Conservation (phyloP, 2,113 vertebrate genomes). For the Poecile atricapillus region DNA sequence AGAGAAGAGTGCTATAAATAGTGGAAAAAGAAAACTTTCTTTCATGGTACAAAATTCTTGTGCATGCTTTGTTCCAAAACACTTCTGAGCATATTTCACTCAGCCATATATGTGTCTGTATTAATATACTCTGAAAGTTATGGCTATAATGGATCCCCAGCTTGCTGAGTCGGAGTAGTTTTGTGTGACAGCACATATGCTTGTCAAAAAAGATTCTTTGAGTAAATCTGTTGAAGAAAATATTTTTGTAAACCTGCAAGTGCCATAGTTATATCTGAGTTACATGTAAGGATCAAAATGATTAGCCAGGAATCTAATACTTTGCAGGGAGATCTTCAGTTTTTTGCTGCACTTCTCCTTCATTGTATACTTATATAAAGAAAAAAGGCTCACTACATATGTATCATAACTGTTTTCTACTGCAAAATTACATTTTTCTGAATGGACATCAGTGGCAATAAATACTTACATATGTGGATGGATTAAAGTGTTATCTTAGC, state of each 20-base stretch:
- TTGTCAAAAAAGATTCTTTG: conserved; percentile 66
- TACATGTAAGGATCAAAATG: conserved; percentile 41
- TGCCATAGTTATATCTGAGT: conserved; percentile 45
- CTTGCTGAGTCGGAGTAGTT: conserved; percentile 62
- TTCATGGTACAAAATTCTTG: conserved; percentile 48
- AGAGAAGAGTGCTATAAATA: conserved; percentile 45
- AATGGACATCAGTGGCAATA: not conserved
- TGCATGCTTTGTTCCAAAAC: conserved; percentile 57
- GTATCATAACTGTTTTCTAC: not conserved
- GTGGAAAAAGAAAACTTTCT: conserved; percentile 52
- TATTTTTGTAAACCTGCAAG: conserved; percentile 64
- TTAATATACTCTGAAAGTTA: conserved; percentile 68
- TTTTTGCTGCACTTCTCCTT: not conserved
- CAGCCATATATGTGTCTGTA: conserved; percentile 62
- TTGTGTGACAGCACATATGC: conserved; percentile 67
- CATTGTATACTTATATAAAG: not conserved
- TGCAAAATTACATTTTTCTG: not conserved
- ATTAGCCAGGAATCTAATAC: conserved; percentile 50
- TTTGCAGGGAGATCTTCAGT: not conserved
- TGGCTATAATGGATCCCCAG: conserved; percentile 68
- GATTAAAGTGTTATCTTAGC: not conserved
- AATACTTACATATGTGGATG: not conserved
- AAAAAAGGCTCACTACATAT: not conserved
- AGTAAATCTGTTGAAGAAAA: conserved; percentile 68
- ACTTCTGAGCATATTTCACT: conserved; percentile 64